Evolutionary conservation across 2,113 vertebrate species (phyloP), one percentile per base, ranked within the genome.

Genomic region (Danionella cerebrum): DNA sequence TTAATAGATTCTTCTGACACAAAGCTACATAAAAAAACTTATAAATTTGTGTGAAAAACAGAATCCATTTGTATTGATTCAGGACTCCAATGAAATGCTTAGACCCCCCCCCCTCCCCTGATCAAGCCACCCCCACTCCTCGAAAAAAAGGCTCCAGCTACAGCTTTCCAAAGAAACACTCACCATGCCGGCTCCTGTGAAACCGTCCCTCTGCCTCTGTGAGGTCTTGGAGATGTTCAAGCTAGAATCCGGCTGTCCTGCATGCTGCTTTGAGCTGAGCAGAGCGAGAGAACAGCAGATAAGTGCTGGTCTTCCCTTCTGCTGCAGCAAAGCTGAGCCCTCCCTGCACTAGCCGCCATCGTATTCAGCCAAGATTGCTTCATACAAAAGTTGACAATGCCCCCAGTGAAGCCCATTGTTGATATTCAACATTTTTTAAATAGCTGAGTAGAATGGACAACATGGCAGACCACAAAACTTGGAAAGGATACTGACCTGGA

Each of bases 361-460:
- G 93, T 91, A 92, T 96, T 96, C 91, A 95, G 88, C 89, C 89
- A 91, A 96, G 93, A 98, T 95, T 94, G 93, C 91, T 93, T 94
- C 93, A 95, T 95, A 97, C 91, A 97, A 93, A 95, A 93, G 91
- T 94, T 94, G 91, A 98, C 94, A 98, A 97, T 97, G 87, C 89
- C 84, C n/a, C 77, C 86, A 89, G 86, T 90, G 90, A 95, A 94
- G 94, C 90, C 92, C 90, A 94, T 97, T 98, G 95, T 96, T 95
- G 94, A 96, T 95, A 97, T 96, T 97, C 93, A 90, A 94, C 94
- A 92, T 95, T 95, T 97, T 94, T 92, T 88, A 93, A 97, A 97
- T 94, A 96, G 93, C 93, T 92, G 91, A 91, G 90, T 90, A 92
- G 92, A 91, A 89, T 89, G 93, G 92, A 98, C 94, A 97, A 95